These are phyloP conservation scores for Pachyramphus minor DNA, from an alignment of 2,113 vertebrate species.

Conservation along the genomic window DNA sequence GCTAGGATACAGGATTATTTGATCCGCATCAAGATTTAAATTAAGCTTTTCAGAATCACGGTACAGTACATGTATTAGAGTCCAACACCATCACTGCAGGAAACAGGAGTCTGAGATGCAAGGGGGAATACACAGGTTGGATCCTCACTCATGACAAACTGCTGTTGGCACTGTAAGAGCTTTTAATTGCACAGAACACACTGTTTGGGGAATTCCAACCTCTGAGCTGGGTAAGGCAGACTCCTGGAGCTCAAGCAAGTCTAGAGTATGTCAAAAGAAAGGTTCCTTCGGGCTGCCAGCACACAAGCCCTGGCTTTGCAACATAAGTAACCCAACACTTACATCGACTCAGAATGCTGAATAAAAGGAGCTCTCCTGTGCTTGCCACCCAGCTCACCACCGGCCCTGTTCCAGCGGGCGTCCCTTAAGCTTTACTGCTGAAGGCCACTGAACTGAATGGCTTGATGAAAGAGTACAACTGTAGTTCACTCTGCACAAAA, in stretches of 20 bases:
- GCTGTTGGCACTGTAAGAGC: background rate
- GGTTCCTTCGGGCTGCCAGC: background rate
- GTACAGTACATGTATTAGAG: background rate
- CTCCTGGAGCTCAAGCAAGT: background rate
- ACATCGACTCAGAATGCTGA: rapidly evolving
- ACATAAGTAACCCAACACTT: background rate
- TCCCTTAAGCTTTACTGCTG: background rate
- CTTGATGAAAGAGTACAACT: background rate
- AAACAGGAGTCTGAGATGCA: rapidly evolving
- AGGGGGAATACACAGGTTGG: background rate
- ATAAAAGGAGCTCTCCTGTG: background rate
- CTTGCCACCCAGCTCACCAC: background rate
- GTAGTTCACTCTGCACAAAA: background rate
- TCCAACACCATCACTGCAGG: background rate
- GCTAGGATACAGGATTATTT: background rate
- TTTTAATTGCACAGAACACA: background rate
- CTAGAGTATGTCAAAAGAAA: background rate
- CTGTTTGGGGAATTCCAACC: background rate
- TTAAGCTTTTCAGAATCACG: background rate
- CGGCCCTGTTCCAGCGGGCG: background rate
- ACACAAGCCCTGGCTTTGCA: background rate
- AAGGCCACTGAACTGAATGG: background rate
- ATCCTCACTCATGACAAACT: background rate
- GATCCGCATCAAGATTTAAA: background rate
- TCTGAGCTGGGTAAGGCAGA: rapidly evolving